These are phyloP conservation scores for Moxostoma hubbsi DNA, from an alignment of 2,797 vertebrate species.

Conservation along the genomic window DNA sequence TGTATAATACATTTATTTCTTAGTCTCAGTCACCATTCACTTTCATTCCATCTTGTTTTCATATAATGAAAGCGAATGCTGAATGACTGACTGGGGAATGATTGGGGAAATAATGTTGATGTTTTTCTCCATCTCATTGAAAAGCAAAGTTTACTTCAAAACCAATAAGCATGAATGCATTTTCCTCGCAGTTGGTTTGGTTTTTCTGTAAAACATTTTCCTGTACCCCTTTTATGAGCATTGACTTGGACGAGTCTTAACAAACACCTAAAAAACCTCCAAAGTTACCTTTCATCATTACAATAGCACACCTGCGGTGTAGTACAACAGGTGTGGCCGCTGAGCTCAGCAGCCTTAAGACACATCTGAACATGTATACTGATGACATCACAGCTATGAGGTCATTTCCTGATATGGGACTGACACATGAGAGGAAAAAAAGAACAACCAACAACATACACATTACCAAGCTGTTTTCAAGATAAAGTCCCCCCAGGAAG, in stretches of 20 bases:
- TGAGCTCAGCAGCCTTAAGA: slow-evolving; percentile 17
- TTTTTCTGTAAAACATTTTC: slow-evolving; percentile 6
- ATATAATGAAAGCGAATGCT: too few relatives aligned
- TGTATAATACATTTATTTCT: too few relatives aligned
- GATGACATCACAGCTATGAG: slow-evolving; percentile 44
- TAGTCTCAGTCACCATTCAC: too few relatives aligned
- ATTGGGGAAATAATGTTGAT: too few relatives aligned
- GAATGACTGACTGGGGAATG: too few relatives aligned
- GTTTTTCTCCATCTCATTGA: background rate
- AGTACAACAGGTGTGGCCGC: slow-evolving; percentile 42
- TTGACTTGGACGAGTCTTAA: background rate
- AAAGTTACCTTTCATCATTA: slow-evolving; percentile 34
- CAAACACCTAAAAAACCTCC: slow-evolving; percentile 26
- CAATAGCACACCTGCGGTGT: slow-evolving; percentile 47
- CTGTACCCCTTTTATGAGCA: slow-evolving; percentile 7
- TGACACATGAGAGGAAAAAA: background rate
- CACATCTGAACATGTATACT: slow-evolving; percentile 47
- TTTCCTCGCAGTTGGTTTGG: background rate
- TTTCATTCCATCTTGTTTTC: too few relatives aligned
- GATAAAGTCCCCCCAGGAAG: background rate
- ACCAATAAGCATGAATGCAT: background rate
- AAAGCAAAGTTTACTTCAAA: background rate
- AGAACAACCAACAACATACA: slow-evolving; percentile 4
- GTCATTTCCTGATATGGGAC: slow-evolving; percentile 38
- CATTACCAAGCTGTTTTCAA: background rate